phyloP scores from a whole-genome alignment of 2,113 vertebrate species.

The Zingel zingel region DNA sequence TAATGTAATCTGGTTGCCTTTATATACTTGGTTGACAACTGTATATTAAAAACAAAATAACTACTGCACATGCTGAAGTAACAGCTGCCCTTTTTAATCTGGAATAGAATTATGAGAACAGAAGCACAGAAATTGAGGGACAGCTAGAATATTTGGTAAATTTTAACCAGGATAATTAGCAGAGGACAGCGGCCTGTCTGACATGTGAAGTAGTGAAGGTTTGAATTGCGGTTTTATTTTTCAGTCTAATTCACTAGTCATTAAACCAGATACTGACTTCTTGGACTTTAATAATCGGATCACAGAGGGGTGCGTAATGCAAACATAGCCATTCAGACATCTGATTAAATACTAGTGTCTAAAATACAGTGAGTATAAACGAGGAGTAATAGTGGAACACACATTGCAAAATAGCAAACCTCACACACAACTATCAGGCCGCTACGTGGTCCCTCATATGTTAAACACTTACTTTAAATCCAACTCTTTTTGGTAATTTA shows the following conservation, averaged over 20 bases:
- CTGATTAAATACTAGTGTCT: conserved; percentile 1
- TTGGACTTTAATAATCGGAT: conserved; percentile 3
- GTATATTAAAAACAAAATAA: background rate
- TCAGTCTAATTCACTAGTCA: conserved; percentile 4
- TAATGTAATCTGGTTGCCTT: background rate
- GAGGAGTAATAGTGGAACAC: background rate
- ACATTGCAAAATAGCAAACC: background rate
- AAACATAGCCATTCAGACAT: background rate
- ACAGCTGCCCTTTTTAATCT: background rate
- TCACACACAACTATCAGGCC: no score
- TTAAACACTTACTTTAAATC: background rate
- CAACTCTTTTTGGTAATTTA: background rate
- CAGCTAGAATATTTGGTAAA: background rate
- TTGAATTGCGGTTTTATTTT: background rate
- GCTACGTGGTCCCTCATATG: no score
- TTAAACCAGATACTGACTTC: background rate
- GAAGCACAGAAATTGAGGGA: background rate
- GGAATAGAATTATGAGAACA: background rate
- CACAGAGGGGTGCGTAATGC: background rate
- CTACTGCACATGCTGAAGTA: background rate
- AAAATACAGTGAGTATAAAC: background rate
- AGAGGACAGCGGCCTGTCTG: background rate
- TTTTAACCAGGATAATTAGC: conserved; percentile 4
- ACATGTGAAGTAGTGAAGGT: background rate
- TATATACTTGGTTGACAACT: background rate